Conservation (phyloP, 2,113 vertebrate genomes). For the Aptenodytes forsteri region DNA sequence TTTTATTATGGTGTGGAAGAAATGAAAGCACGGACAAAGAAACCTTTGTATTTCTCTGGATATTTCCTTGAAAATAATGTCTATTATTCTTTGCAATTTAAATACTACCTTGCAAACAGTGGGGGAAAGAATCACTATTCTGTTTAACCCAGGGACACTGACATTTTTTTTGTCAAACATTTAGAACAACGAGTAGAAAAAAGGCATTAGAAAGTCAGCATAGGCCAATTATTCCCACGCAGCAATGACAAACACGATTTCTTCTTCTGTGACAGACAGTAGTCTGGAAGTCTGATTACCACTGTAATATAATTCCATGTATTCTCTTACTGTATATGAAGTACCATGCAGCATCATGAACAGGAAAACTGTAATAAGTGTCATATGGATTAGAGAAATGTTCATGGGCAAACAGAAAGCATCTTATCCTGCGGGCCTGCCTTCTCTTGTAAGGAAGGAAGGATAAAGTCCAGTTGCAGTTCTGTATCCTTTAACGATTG, state of each 20-base stretch:
- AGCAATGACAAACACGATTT: background rate
- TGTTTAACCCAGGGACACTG: background rate
- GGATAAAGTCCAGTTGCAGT: background rate
- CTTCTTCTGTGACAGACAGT: background rate
- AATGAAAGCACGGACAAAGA: background rate
- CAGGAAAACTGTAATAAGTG: background rate
- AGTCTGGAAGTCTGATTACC: background rate
- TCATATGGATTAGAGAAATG: background rate
- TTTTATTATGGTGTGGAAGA: background rate
- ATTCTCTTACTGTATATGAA: background rate
- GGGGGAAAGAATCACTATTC: background rate
- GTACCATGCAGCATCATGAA: background rate
- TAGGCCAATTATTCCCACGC: background rate
- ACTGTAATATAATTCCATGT: background rate
- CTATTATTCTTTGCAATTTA: background rate
- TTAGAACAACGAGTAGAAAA: background rate
- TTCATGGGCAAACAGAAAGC: background rate
- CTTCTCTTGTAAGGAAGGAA: background rate
- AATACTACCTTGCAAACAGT: background rate
- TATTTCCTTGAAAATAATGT: background rate
- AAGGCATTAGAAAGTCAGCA: background rate
- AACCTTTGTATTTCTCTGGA: background rate
- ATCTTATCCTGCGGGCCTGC: background rate
- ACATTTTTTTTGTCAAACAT: background rate
- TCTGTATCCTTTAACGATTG: background rate